phyloP scores from a whole-genome alignment of 1,140 invertebrate genomes.

The Spodoptera frugiperda region DNA sequence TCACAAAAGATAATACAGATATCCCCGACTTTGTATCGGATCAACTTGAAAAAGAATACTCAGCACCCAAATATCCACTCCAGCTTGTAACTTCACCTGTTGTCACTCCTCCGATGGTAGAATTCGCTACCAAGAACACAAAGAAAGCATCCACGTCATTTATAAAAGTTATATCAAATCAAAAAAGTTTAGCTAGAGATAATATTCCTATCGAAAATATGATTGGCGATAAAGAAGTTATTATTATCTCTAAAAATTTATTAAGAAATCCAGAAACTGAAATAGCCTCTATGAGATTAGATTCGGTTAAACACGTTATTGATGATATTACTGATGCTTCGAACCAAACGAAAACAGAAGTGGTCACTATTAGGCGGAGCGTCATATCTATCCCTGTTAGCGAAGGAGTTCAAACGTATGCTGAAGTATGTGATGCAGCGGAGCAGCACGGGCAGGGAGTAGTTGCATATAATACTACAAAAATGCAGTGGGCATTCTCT shows the following conservation, averaged over 20 bases:
- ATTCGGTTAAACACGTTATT: neutral
- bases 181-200: neutral
- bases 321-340: neutral
- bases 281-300: constrained; percentile 26
- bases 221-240: constrained; percentile 41
- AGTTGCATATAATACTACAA: constrained; percentile 3
- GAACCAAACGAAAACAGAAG: neutral
- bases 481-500: constrained; percentile 3
- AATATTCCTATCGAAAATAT: constrained; percentile 1
- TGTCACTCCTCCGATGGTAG: neutral
- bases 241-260: constrained; percentile 42
- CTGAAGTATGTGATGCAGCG: neutral
- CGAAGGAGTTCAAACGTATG: constrained; percentile 13
- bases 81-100: neutral
- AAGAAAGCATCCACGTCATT: neutral
- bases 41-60: neutral
- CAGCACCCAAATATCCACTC: neutral
- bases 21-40: neutral
- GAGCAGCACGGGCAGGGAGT: neutral
- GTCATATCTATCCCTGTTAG: neutral
- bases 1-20: neutral
- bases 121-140: neutral
- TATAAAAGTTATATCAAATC: neutral
- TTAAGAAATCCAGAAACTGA: constrained; percentile 54
- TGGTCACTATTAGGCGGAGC: neutral